Evolutionary conservation across 2,888 invertebrate species (phyloP), one percentile per base, ranked within the genome.

Genomic region (Lasioglossum calceatum): DNA sequence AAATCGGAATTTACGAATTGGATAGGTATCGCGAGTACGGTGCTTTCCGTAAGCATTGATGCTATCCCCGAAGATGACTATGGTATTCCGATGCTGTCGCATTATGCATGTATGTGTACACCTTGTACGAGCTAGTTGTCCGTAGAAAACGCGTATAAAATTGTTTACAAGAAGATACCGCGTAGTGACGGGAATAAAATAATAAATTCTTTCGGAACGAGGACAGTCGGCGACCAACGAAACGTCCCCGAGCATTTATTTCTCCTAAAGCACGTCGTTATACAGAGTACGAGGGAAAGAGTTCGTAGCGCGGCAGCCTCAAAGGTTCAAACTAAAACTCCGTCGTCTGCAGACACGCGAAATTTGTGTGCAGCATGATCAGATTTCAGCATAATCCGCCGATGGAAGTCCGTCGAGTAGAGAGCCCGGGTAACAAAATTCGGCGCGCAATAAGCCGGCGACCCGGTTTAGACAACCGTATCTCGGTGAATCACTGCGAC

Each of bases 1-100:
- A 77, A 84, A 84, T 84, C 85, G 54, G 75, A 84, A 85, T 85
- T 85, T 84, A 85, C 79, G 84, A 85, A 84, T 78, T 64, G 42
- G 84, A 71, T 32, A 39, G 19, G 39, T 16, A 54, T 39, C 47
- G 32, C 70, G 42, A 16, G 16, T 23, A 23, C 44, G 39, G 39
- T 36, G 39, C 42, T 36, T 73, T 39, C 79, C 36, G 32, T 58
- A 23, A 79, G 50, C 44, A 27, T n/a, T 36, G 23, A 23, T 58
- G 23, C 54, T n/a, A 47, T 67, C 64, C 47, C 47, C 32, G 36
- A 84, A 84, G 85, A 85, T 84, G 85, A 73, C 61, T 64, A 23
- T 42, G 16, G 47, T 47, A 67, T 67, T 32, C 67, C 64, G 36
- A 39, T 54, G 54, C 27, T 61, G 61, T 78, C 74, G 72, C 47